phyloP scores from a whole-genome alignment of 2,113 vertebrate genomes.

The Malurus melanocephalus region DNA sequence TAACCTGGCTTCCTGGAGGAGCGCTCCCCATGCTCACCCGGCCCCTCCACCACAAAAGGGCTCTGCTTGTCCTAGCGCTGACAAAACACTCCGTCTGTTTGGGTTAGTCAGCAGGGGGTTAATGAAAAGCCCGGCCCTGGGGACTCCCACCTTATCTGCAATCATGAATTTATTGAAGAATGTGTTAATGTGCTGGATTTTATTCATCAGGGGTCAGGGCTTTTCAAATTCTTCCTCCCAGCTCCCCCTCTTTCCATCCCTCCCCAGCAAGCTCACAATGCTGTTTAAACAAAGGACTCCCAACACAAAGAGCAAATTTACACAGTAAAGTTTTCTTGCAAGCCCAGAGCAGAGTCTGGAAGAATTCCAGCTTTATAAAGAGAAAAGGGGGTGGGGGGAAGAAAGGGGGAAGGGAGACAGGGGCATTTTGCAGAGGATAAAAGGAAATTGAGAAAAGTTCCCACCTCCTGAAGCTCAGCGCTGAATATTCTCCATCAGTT shows the following conservation, averaged over 20 bases:
- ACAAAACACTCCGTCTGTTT: constrained; percentile 67
- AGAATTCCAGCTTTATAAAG: constrained; percentile 79
- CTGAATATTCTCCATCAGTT: constrained; percentile 35
- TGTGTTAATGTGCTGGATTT: constrained; percentile 75
- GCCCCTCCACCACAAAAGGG: constrained; percentile 55
- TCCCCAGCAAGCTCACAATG: constrained; percentile 82
- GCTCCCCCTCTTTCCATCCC: constrained; percentile 64
- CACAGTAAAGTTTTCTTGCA: constrained; percentile 87
- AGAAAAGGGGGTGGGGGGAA: constrained; percentile 34
- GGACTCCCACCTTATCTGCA: constrained; percentile 71
- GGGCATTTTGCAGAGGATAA: constrained; percentile 61
- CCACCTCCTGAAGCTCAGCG: constrained; percentile 57
- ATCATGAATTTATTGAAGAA: constrained; percentile 71
- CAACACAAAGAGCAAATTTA: constrained; percentile 90
- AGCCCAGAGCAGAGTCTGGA: constrained; percentile 85
- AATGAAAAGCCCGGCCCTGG: constrained; percentile 69
- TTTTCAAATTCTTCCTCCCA: constrained; percentile 78
- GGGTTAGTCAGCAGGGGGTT: constrained; percentile 70
- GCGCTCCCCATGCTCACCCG: constrained; percentile 20
- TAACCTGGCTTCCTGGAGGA: constrained; percentile 46
- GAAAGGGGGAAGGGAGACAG: constrained; percentile 59
- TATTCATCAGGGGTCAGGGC: constrained; percentile 75
- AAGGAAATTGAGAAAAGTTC: constrained; percentile 61
- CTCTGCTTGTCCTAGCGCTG: constrained; percentile 57
- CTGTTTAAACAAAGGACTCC: constrained; percentile 86